Conservation (phyloP, 2,113 vertebrate species). For the Aegotheles bennettii region DNA sequence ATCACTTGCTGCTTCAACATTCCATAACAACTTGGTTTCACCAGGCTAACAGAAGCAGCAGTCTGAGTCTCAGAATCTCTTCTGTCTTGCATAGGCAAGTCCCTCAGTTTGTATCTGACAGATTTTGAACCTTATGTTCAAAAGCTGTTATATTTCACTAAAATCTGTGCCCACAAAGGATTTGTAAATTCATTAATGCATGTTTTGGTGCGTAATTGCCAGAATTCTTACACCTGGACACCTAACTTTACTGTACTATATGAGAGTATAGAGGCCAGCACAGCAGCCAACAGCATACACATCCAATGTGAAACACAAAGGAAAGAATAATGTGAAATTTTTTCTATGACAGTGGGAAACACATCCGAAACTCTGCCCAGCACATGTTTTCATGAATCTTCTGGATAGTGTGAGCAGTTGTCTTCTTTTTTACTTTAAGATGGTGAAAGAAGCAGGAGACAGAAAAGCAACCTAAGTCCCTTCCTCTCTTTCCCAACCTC, state of each 20-base stretch:
- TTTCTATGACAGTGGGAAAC: not conserved
- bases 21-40: not conserved
- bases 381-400: not conserved
- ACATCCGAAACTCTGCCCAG: not conserved
- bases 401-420: not conserved
- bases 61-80: not conserved
- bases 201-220: not conserved
- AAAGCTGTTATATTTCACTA: not conserved
- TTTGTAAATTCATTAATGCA: not conserved
- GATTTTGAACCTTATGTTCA: not conserved
- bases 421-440: not conserved
- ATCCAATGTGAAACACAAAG: not conserved
- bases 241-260: not conserved
- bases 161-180: not conserved
- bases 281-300: not conserved
- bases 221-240: not conserved
- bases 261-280: not conserved
- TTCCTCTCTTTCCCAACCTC: not conserved
- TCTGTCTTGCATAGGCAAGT: not conserved
- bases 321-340: not conserved
- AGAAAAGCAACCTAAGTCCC: not conserved
- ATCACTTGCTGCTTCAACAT: not conserved
- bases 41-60: fast-evolving
- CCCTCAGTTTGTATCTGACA: not conserved
- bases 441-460: not conserved